A percentile compares a stretch with the other conserved stretches of the same genome.
Conservation (phyloP, 2,888 invertebrate species). For the Tuta absoluta region DNA sequence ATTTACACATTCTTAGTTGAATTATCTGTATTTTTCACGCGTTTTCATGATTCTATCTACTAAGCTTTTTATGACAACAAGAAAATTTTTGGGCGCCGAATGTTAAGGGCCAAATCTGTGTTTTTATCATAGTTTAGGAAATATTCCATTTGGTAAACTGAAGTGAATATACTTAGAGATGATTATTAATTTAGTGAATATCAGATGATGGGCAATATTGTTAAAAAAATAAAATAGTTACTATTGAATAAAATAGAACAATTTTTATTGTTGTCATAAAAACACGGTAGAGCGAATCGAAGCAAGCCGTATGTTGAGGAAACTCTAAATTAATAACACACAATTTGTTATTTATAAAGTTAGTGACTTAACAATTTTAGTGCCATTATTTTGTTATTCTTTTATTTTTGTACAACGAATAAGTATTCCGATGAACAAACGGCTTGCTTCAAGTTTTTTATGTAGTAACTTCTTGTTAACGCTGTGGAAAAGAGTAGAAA, state of each 20-base stretch:
- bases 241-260: background rate
- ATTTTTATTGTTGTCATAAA: slow-evolving; percentile 26
- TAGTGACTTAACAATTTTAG: slow-evolving; percentile 44
- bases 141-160: slow-evolving; percentile 5
- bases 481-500: slow-evolving; percentile 14
- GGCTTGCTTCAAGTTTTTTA: slow-evolving; percentile 20
- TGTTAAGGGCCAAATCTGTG: slow-evolving; percentile 3
- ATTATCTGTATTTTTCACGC: slow-evolving; percentile 28
- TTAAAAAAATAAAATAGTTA: background rate
- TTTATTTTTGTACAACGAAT: slow-evolving; percentile 32
- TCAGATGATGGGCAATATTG: slow-evolving; percentile 1
- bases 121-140: slow-evolving; percentile 8
- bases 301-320: slow-evolving; percentile 34
- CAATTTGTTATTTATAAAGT: slow-evolving; percentile 31
- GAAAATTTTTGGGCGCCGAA: slow-evolving; percentile 9
- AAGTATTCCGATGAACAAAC: slow-evolving; percentile 2
- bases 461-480: slow-evolving; percentile 11
- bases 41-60: slow-evolving; percentile 3
- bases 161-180: slow-evolving; percentile 24
- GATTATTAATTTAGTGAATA: slow-evolving; percentile 17
- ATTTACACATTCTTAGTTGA: slow-evolving; percentile 30
- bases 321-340: slow-evolving; percentile 37
- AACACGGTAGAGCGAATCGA: slow-evolving; percentile 17
- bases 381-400: slow-evolving; percentile 43
- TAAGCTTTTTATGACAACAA: slow-evolving; percentile 31